A percentile compares a stretch with the other conserved stretches of the same genome.
These are phyloP conservation scores for Toxostoma redivivum DNA, from an alignment of 2,113 vertebrate genomes.

Conservation along the genomic window DNA sequence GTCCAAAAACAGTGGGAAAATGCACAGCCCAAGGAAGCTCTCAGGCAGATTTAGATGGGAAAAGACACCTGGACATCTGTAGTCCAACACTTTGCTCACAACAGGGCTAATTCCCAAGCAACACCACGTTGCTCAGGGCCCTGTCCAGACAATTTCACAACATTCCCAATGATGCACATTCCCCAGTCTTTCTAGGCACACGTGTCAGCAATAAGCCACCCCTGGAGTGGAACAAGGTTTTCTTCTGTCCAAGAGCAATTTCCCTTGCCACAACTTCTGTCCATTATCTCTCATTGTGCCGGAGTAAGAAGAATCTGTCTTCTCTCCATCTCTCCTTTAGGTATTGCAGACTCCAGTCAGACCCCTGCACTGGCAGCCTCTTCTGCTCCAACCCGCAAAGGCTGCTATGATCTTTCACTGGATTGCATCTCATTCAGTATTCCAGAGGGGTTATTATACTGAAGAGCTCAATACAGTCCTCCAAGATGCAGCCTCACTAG, in stretches of 20 bases:
- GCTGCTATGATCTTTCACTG: neutral
- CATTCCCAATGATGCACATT: neutral
- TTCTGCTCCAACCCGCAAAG: neutral
- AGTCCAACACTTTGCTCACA: neutral
- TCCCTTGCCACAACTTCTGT: neutral
- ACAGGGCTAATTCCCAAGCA: neutral
- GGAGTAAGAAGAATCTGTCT: neutral
- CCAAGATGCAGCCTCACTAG: neutral
- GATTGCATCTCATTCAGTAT: neutral
- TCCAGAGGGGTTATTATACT: neutral
- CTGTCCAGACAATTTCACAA: neutral
- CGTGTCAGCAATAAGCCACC: neutral
- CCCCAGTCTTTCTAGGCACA: neutral
- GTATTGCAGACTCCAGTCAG: neutral
- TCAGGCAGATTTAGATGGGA: neutral
- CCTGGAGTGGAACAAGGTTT: neutral
- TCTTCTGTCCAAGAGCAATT: neutral
- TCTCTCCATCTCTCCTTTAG: neutral
- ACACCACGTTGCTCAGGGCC: neutral
- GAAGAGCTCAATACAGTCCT: neutral
- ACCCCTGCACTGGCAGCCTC: neutral
- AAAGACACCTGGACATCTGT: neutral
- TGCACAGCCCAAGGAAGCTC: neutral
- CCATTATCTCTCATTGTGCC: neutral
- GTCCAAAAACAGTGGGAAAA: neutral